phyloP scores from a whole-genome alignment of 2,888 invertebrate species.

The Vanessa cardui region DNA sequence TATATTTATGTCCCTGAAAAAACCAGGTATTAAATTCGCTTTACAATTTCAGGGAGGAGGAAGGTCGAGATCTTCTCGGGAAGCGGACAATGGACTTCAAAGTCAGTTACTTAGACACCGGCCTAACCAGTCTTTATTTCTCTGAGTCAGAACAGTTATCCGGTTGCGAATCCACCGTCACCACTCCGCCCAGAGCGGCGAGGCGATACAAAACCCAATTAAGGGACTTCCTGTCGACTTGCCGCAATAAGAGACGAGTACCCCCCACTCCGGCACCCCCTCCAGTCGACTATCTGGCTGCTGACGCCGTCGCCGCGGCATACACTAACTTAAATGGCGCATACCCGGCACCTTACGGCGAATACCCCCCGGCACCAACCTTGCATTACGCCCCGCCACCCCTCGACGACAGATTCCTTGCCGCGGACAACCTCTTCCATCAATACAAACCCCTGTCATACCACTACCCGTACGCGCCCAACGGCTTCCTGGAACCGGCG shows the following conservation, averaged over 20 bases:
- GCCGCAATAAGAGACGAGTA: constrained; percentile 90
- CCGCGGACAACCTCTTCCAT: constrained; percentile 93
- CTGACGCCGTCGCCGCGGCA: constrained; percentile 89
- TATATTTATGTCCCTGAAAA: too few species aligned
- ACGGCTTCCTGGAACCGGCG: constrained; percentile 92
- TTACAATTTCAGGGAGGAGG: constrained; percentile 91
- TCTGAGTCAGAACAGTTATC: constrained; percentile 92
- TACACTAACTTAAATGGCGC: constrained; percentile 91
- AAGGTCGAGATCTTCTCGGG: constrained; percentile 97
- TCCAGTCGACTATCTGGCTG: constrained; percentile 87
- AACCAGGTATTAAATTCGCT: background rate
- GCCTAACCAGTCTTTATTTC: constrained; percentile 94
- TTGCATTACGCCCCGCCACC: constrained; percentile 87
- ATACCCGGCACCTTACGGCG: constrained; percentile 90
- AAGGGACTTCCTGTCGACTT: constrained; percentile 95
- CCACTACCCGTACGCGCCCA: constrained; percentile 89
- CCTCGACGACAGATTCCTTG: constrained; percentile 87
- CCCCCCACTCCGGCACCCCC: constrained; percentile 83
- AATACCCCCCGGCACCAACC: constrained; percentile 86
- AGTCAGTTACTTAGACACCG: constrained; percentile 97
- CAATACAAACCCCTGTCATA: constrained; percentile 95
- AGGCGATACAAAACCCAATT: constrained; percentile 96
- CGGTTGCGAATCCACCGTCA: constrained; percentile 84
- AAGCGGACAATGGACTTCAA: constrained; percentile 99
- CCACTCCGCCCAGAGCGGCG: constrained; percentile 90